Base-by-base conservation (phyloP, 2,113 vertebrate genomes). In the Plecotus auritus region DNA sequence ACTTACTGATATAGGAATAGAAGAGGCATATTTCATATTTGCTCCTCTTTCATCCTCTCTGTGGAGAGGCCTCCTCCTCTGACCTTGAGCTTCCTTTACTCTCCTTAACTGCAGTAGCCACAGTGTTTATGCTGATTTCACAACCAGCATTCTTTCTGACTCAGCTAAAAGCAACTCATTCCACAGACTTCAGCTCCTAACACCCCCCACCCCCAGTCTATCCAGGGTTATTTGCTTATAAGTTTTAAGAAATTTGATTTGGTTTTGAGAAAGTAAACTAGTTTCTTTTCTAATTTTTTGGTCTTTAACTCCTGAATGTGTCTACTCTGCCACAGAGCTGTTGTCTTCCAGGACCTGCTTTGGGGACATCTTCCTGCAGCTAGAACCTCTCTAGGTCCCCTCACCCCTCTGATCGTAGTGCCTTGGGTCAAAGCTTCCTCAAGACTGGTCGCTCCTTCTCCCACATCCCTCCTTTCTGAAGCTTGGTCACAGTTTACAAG, bases 341-440 rank as follows among this genome's bases (percentile, higher is more conserved):
- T 72, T 66, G 77, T 85, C 61, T 64, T 45, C 67, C 14, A 47
- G 94, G 59, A 18, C 80, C 56, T 40, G 42, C 85, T 85, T 26
- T 35, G 47, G 30, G 81, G 37, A 90, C 42, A 0, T 54, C 86
- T 87, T 72, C 40, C 54, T 20, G 56, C 47, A 45, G 23, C 87
- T 61, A 0, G n/a, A 78, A 9, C 74, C 82, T 69, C 12, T 47
- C 0, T 13, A 4, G 23, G 83, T 56, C 76, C 40, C 94, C 74
- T 64, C 26, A 26, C 67, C 76, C 85, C 61, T 6, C 1, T 9
- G 81, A 82, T 95, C 35, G 3, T 47, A 87, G 96, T 97, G 96
- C 96, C 96, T 96, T 97, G 93, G 93, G 56, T 94, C 87, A 72
- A 23, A 70, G 87, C 89, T 89, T 91, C 97, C 90, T 96, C 61